These are phyloP conservation scores for Drosophila novamexicana DNA, from an alignment of 1,140 invertebrate genomes.

Conservation along the genomic window DNA sequence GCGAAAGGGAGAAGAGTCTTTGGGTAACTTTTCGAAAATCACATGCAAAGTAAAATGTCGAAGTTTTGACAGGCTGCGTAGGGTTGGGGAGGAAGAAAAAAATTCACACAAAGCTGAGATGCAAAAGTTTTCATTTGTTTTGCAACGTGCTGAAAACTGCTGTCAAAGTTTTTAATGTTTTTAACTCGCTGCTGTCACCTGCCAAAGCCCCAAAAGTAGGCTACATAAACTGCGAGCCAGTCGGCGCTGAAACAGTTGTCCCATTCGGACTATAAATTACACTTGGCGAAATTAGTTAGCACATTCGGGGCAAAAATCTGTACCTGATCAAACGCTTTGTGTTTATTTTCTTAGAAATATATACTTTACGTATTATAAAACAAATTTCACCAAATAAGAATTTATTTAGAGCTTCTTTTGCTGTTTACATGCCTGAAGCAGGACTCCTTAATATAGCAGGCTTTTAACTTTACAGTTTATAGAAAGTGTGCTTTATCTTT, in stretches of 20 bases:
- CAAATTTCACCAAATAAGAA: too few relatives aligned
- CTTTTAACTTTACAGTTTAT: too few relatives aligned
- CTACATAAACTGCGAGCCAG: constrained; percentile 34
- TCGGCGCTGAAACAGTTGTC: constrained; percentile 8
- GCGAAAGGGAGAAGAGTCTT: constrained; percentile 13
- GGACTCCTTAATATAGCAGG: too few relatives aligned
- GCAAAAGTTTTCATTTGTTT: constrained; percentile 76
- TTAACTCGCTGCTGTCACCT: constrained; percentile 74
- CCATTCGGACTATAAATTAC: constrained; percentile 6
- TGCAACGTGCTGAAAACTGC: constrained; percentile 65
- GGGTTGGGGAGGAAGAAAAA: constrained; percentile 9
- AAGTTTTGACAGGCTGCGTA: constrained; percentile 40
- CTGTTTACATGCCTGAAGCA: too few relatives aligned
- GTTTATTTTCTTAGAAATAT: too few relatives aligned
- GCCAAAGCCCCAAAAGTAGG: constrained; percentile 39
- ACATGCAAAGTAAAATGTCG: constrained; percentile 45
- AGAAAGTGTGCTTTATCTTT: too few relatives aligned
- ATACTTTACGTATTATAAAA: too few relatives aligned
- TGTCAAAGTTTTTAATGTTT: constrained; percentile 79
- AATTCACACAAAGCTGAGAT: constrained; percentile 66
- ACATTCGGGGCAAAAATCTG: background rate
- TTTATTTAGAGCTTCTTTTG: too few relatives aligned
- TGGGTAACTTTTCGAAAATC: constrained; percentile 26
- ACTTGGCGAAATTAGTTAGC: background rate
- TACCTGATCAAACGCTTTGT: too few relatives aligned